phyloP scores from a whole-genome alignment of 1,140 invertebrate species.

The Limonius californicus region DNA sequence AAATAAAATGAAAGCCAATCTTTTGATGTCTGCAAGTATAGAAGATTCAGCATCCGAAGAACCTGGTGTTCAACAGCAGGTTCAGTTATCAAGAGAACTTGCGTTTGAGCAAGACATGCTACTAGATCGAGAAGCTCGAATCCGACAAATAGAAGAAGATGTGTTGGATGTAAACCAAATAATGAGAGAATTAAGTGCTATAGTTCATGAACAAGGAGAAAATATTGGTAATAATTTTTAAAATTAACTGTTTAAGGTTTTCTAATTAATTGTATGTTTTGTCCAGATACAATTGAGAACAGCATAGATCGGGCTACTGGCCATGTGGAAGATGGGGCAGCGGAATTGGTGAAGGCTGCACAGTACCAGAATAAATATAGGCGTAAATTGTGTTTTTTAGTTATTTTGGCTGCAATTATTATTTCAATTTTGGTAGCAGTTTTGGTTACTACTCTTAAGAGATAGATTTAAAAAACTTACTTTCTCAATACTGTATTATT shows the following conservation, averaged over 20 bases:
- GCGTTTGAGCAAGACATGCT: constrained; percentile 75
- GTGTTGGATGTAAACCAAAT: constrained; percentile 90
- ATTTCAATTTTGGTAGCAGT: constrained; percentile 63
- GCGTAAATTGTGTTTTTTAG: constrained; percentile 65
- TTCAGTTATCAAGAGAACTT: constrained; percentile 54
- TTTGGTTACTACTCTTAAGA: constrained; percentile 54
- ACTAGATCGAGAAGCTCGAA: constrained; percentile 67
- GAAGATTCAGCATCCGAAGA: constrained; percentile 46
- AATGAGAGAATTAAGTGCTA: constrained; percentile 78
- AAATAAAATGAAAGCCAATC: constrained; percentile 71
- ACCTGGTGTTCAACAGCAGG: constrained; percentile 51
- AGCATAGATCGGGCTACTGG: constrained; percentile 75
- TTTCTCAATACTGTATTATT: neutral
- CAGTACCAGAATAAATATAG: constrained; percentile 70
- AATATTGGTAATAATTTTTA: constrained; percentile 66
- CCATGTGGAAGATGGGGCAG: constrained; percentile 72
- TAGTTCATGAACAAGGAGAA: constrained; percentile 80
- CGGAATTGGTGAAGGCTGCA: constrained; percentile 73
- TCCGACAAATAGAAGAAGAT: constrained; percentile 75
- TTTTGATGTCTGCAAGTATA: constrained; percentile 51
- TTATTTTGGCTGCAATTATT: constrained; percentile 59
- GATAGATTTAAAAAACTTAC: constrained; percentile 35
- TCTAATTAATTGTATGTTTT: constrained; percentile 25
- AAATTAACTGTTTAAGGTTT: neutral
- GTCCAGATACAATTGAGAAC: constrained; percentile 81